A percentile compares a stretch with the other conserved stretches of the same genome.
phyloP scores from a whole-genome alignment of 2,797 vertebrate species.

The Arrhamphus sclerolepis region DNA sequence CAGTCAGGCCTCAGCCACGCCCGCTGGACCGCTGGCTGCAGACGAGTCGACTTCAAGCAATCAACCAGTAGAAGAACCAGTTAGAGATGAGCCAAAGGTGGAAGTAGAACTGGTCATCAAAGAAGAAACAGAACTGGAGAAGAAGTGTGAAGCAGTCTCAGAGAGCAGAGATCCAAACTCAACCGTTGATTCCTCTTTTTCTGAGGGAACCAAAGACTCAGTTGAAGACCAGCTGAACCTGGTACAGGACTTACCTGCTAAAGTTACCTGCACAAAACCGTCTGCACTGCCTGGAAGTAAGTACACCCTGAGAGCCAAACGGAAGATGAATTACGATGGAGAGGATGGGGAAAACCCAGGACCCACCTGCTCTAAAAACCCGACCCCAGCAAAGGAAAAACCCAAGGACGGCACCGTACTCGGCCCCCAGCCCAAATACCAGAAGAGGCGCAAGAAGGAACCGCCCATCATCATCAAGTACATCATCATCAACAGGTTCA shows the following conservation, averaged over 20 bases:
- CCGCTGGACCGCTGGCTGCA: conserved; percentile 22
- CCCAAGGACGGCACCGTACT: conserved; percentile 57
- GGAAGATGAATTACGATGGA: conserved; percentile 89
- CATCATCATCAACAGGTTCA: conserved; percentile 99
- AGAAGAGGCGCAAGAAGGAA: conserved; percentile 92
- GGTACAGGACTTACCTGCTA: conserved; percentile 69
- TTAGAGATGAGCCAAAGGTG: conserved; percentile 17
- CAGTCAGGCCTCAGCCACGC: conserved; percentile 54
- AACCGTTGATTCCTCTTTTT: not conserved
- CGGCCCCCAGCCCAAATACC: conserved; percentile 75
- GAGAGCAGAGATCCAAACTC: conserved; percentile 15
- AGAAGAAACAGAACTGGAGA: conserved; percentile 27
- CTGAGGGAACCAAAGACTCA: conserved; percentile 39
- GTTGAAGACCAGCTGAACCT: conserved; percentile 45
- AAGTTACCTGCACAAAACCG: conserved; percentile 80
- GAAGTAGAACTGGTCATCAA: not conserved
- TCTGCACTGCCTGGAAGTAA: conserved; percentile 91
- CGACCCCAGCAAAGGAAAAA: conserved; percentile 73
- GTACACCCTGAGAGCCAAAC: conserved; percentile 93
- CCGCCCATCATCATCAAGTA: conserved; percentile 98
- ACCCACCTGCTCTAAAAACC: conserved; percentile 82
- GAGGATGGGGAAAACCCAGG: conserved; percentile 87
- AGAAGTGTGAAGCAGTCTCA: conserved; percentile 23
- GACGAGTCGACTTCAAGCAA: conserved; percentile 44
- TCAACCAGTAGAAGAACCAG: conserved; percentile 16